Percentiles rank a stretch among this genome's conserved stretches.
Conservation (phyloP, 2,113 vertebrate genomes). For the Sceloporus undulatus region DNA sequence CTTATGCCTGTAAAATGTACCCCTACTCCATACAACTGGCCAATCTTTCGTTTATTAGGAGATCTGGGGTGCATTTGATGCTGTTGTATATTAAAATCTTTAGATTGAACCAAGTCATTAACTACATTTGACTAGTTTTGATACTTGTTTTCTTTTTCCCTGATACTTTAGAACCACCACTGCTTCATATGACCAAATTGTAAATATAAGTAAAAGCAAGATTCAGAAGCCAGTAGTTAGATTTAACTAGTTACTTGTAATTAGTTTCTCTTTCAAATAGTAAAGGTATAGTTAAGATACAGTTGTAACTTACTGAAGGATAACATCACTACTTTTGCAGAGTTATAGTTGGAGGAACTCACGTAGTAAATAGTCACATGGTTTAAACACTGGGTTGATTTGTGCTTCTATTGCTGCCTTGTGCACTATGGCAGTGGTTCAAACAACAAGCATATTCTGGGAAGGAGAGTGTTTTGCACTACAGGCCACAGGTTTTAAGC, state of each 20-base stretch:
- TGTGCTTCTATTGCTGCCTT: neutral
- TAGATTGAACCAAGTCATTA: neutral
- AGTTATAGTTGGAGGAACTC: no score
- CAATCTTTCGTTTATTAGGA: neutral
- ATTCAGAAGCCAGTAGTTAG: no score
- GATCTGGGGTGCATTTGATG: neutral
- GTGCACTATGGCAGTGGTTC: neutral
- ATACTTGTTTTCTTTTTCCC: neutral
- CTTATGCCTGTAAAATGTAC: neutral
- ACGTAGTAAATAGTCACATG: no score
- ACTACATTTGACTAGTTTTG: neutral
- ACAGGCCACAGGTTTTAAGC: neutral
- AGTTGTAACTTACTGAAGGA: neutral
- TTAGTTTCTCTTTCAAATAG: neutral
- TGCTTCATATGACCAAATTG: neutral
- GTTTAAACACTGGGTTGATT: no score
- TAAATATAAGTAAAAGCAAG: neutral
- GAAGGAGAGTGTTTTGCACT: neutral
- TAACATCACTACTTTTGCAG: neutral
- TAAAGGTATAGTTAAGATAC: neutral
- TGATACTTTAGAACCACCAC: neutral
- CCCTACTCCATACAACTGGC: neutral
- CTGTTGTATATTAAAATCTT: neutral
- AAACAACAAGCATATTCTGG: neutral
- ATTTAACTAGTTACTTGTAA: neutral